These are phyloP conservation scores for Colletes collaris DNA, from an alignment of 2,888 invertebrate species.

Conservation along the genomic window DNA sequence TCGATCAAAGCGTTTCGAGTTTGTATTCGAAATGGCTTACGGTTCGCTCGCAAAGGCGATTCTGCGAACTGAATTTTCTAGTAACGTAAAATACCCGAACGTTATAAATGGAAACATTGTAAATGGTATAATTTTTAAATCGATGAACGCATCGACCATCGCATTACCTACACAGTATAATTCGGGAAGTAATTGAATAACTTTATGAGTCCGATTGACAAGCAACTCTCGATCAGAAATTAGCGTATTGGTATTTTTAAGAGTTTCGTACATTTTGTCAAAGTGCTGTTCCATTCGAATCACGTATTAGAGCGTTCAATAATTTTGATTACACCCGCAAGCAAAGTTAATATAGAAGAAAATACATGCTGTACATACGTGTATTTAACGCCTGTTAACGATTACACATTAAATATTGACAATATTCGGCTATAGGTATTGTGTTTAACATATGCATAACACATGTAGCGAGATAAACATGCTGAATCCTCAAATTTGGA, in stretches of 20 bases:
- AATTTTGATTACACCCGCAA: not conserved
- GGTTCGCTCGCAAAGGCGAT: not conserved
- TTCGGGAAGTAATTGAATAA: no score
- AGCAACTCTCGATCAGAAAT: no score
- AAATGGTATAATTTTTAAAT: conserved; percentile 14
- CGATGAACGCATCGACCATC: no score
- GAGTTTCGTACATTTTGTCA: no score
- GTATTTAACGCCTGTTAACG: not conserved
- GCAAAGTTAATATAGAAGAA: not conserved
- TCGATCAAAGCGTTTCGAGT: conserved; percentile 36
- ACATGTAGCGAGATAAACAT: not conserved
- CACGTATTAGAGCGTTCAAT: not conserved
- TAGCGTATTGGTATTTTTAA: no score
- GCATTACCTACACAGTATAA: no score
- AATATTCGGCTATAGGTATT: not conserved
- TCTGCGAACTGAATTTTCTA: conserved; percentile 20
- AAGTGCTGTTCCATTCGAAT: no score
- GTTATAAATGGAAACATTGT: not conserved
- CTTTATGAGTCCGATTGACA: no score
- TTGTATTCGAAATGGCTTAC: conserved; percentile 38
- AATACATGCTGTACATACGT: not conserved
- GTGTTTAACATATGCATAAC: conserved; percentile 1
- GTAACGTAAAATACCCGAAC: not conserved
- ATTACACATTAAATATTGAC: conserved; percentile 6
- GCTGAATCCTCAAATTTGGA: not conserved